Conservation (phyloP, 92 coral and sea anemone genomes). For the Zoanthus solanderi region DNA sequence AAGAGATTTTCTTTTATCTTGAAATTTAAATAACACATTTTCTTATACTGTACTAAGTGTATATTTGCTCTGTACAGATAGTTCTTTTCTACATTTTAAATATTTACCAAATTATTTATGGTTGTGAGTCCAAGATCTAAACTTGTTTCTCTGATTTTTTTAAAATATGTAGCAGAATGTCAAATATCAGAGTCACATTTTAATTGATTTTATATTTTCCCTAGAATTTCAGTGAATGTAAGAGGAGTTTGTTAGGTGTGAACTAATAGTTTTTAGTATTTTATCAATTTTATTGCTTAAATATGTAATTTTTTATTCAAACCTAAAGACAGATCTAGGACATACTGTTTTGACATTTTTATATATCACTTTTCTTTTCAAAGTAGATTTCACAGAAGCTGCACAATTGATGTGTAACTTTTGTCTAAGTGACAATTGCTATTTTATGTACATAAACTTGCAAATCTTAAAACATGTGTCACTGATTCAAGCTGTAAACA, state of each 20-base stretch:
- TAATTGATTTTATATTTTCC: too few species aligned
- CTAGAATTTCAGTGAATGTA: too few species aligned
- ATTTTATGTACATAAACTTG: background rate
- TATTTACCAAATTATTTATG: background rate
- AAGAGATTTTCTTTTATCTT: constrained; percentile 2
- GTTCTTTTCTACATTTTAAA: background rate
- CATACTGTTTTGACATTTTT: background rate
- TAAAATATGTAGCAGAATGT: background rate
- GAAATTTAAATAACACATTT: constrained; percentile 2
- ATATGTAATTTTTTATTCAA: background rate
- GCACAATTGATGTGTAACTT: constrained; percentile 18
- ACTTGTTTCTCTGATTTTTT: background rate
- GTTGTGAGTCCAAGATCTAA: background rate
- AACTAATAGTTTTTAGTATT: too few species aligned
- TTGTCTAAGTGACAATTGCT: constrained; percentile 6
- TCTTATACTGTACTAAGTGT: constrained; percentile 8
- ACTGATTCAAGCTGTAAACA: too few species aligned
- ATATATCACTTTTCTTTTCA: background rate
- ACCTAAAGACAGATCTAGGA: background rate
- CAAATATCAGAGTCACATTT: too few species aligned
- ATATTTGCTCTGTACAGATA: constrained; percentile 15
- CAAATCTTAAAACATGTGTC: too few species aligned
- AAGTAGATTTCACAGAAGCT: background rate
- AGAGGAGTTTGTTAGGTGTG: too few species aligned
- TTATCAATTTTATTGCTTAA: background rate